Percentiles rank a stretch among this genome's conserved stretches.
These are phyloP conservation scores for Accipiter virgatus DNA, from an alignment of 2,113 vertebrate species.

Conservation along the genomic window DNA sequence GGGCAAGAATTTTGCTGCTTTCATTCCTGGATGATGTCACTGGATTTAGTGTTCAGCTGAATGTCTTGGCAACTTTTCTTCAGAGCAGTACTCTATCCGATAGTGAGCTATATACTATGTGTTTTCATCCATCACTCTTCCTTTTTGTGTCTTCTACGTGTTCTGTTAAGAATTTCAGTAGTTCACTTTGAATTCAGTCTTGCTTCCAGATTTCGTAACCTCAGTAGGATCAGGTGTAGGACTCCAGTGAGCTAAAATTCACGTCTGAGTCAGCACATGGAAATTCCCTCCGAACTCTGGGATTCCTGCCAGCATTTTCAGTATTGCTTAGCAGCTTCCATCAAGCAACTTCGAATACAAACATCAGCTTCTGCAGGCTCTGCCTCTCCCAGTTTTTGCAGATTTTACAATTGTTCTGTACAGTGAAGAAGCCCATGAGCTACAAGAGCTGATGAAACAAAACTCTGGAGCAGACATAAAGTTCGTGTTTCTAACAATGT, in stretches of 20 bases:
- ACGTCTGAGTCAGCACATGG: slow-evolving; percentile 54
- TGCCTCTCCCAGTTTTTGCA: neutral
- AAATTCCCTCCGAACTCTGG: slow-evolving; percentile 35
- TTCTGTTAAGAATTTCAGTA: neutral
- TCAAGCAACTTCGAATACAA: slow-evolving; percentile 11
- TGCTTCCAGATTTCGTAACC: neutral
- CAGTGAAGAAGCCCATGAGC: neutral
- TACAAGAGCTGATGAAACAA: slow-evolving; percentile 10
- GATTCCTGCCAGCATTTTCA: slow-evolving; percentile 50
- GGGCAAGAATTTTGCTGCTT: neutral
- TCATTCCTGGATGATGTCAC: neutral
- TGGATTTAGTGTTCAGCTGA: neutral
- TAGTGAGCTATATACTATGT: neutral
- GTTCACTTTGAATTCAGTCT: neutral
- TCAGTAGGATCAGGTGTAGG: slow-evolving; percentile 9
- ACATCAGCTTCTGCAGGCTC: neutral
- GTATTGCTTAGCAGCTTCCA: slow-evolving; percentile 42
- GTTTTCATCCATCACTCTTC: neutral
- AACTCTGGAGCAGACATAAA: neutral
- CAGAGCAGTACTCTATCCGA: neutral
- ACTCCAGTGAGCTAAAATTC: neutral
- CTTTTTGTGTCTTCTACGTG: neutral
- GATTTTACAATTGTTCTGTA: neutral
- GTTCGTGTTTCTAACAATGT: slow-evolving; percentile 9
- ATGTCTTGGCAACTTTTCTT: neutral